Percentiles rank a stretch among this genome's conserved stretches.
phyloP scores from a whole-genome alignment of 2,797 vertebrate genomes.

The Gallinago nigripennis region DNA sequence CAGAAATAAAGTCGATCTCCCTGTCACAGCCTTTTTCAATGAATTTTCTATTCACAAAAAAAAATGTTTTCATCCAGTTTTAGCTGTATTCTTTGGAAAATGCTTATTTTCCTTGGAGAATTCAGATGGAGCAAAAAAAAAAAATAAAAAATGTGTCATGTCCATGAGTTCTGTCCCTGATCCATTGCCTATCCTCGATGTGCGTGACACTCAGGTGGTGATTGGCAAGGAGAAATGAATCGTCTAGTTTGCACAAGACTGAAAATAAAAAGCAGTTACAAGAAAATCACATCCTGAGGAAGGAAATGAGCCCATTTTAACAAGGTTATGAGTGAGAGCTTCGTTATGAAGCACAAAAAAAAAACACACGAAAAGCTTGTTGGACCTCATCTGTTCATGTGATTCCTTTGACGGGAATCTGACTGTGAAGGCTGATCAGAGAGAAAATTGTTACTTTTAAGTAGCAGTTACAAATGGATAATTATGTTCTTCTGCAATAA shows the following conservation, averaged over 20 bases:
- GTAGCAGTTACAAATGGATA: neutral
- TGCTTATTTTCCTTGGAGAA: neutral
- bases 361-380: neutral
- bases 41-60: conserved; percentile 44
- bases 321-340: neutral
- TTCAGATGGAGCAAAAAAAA: neutral
- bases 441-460: neutral
- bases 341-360: neutral
- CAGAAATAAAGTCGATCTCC: neutral
- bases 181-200: neutral
- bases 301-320: neutral
- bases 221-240: neutral
- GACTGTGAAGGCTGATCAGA: neutral
- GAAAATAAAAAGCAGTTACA: neutral
- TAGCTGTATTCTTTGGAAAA: conserved; percentile 1
- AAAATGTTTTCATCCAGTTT: neutral
- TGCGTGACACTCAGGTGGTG: neutral
- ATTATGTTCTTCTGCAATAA: neutral
- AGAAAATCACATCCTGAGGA: neutral
- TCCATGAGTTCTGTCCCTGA: neutral
- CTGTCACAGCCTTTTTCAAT: conserved; percentile 45
- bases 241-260: neutral
- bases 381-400: neutral
- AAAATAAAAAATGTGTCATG: neutral
- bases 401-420: neutral